Evolutionary conservation across 2,888 invertebrate genomes (phyloP), one percentile per base, ranked within the genome.

Genomic region (Rhagonycha fulva): DNA sequence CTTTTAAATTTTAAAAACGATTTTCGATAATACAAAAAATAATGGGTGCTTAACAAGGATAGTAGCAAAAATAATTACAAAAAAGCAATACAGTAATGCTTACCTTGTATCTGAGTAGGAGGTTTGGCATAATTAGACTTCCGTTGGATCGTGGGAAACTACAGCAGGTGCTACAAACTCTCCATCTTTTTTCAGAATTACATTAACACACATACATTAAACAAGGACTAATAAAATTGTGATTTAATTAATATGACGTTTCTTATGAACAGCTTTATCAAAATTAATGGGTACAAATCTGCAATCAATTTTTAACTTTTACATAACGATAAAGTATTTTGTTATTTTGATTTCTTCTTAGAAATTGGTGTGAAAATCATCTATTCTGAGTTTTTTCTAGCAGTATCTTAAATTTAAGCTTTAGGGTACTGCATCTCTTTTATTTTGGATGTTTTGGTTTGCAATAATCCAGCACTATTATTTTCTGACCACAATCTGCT

Each of bases 81-180:
- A 14, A 68, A 72, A 47, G 72, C 23, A 62, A 68, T 68, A 68
- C 63, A 61, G 72, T 68, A 72, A 61, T 28, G 68, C 62, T 72
- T 68, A 68, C 30, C 68, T 74, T 68, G 76, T 76, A 76, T 74
- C 76, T 66, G 63, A 26, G 62, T 76, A 86, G 85, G 85, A 85
- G 86, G 84, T 83, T 84, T 82, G 81, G 79, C 82, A 84, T 87
- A 87, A 87, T 87, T 87, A 86, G 85, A 87, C 87, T 87, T 87
- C 87, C 87, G 87, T 86, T 83, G 85, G 82, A 83, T 84, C 87
- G 87, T 87, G 88, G 87, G 87, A 87, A 87, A 82, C 81, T 78
- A 77, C 78, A 84, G 85, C 87, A 87, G 87, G 87, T 87, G 87
- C 86, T 84, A 76, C 68, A 23, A 26, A 68, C 28, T 24, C 10